Percentiles rank a stretch among this genome's conserved stretches.
These are phyloP conservation scores for Mus musculus DNA, from an alignment of 2,113 vertebrate species.

Conservation along the genomic window DNA sequence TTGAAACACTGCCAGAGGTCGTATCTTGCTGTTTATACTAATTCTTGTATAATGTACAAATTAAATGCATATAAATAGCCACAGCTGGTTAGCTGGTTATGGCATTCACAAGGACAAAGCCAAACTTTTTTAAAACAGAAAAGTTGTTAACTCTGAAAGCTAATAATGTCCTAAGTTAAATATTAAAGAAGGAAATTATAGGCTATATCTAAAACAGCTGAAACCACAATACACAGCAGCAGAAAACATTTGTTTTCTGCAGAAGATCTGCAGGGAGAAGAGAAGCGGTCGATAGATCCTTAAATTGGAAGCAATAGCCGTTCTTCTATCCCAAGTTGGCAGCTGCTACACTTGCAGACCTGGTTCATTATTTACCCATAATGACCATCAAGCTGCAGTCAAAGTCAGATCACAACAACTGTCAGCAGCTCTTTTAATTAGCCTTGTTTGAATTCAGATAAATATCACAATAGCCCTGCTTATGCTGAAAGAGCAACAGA, in stretches of 20 bases:
- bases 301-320: conserved; percentile 93
- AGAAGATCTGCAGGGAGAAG: conserved; percentile 91
- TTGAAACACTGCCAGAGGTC: conserved; percentile 59
- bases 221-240: conserved; percentile 90
- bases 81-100: conserved; percentile 78
- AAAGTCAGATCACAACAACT: conserved; percentile 94
- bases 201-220: conserved; percentile 89
- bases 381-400: conserved; percentile 95
- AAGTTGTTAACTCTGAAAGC: conserved; percentile 92
- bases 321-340: conserved; percentile 90
- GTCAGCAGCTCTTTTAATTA: conserved; percentile 95
- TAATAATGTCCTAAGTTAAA: conserved; percentile 95
- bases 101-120: conserved; percentile 77
- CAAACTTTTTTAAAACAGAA: conserved; percentile 83
- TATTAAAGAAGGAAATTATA: conserved; percentile 94
- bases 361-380: conserved; percentile 96
- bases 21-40: conserved; percentile 42
- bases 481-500: conserved; percentile 89
- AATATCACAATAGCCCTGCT: conserved; percentile 91
- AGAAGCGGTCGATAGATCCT: conserved; percentile 91
- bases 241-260: conserved; percentile 91
- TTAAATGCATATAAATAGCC: conserved; percentile 79
- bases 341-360: conserved; percentile 93
- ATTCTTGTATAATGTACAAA: conserved; percentile 82
- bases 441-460: conserved; percentile 94